A percentile compares a stretch with the other conserved stretches of the same genome.
Conservation (phyloP, 2,797 vertebrate genomes). For the Hirundo rustica region DNA sequence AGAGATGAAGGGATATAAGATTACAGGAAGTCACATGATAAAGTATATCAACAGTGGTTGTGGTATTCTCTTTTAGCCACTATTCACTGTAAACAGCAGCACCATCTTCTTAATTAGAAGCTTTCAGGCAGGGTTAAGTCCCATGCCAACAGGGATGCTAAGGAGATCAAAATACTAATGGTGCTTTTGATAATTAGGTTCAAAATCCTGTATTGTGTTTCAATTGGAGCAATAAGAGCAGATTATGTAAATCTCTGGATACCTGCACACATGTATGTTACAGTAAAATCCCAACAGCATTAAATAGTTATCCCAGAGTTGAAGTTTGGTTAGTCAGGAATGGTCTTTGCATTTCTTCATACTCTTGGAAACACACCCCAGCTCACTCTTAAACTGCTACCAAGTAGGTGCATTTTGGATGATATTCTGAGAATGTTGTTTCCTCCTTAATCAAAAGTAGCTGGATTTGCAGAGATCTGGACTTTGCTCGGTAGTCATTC, state of each 20-base stretch:
- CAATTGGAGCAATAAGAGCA: neutral
- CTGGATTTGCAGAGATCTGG: neutral
- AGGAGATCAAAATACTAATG: constrained; percentile 49
- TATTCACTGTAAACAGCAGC: neutral
- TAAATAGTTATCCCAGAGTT: neutral
- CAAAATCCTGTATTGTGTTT: constrained; percentile 42
- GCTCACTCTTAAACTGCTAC: neutral
- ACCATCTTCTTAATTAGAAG: constrained; percentile 13
- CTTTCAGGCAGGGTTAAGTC: constrained; percentile 15
- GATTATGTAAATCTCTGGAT: neutral
- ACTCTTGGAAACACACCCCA: neutral
- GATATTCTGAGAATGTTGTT: neutral
- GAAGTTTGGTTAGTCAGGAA: neutral
- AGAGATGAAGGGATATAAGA: neutral
- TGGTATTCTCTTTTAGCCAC: neutral
- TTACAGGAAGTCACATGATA: neutral
- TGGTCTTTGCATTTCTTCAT: neutral
- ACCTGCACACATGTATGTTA: neutral
- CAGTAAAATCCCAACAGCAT: neutral
- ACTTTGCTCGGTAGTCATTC: neutral
- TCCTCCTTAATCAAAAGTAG: neutral
- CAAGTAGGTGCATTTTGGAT: neutral
- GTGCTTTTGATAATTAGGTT: constrained; percentile 41
- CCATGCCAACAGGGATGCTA: constrained; percentile 3
- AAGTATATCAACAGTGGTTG: neutral